Evolutionary conservation across 2,797 vertebrate genomes (phyloP).

Genomic region (Rhincodon typus): DNA sequence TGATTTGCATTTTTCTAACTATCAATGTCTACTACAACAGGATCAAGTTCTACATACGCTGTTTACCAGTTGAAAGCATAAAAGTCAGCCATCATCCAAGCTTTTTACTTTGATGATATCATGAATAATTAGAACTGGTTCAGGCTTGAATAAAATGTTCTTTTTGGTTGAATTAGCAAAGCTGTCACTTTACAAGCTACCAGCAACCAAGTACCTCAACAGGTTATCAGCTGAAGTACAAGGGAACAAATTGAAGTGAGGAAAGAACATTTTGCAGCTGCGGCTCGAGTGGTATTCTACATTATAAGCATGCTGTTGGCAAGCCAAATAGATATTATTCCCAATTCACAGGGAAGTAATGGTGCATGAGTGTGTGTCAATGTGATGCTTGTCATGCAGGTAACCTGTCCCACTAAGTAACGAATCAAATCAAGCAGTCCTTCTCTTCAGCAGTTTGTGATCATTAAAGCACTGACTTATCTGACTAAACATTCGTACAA

Average conservation of each 20-base stretch:
- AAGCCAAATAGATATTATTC: too few species aligned
- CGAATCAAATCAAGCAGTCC: too few species aligned
- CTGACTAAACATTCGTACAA: too few species aligned
- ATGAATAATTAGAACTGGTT: neutral
- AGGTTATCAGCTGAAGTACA: neutral
- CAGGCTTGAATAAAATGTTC: neutral
- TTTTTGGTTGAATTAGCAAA: neutral
- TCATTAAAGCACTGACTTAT: too few species aligned
- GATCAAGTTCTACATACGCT: neutral
- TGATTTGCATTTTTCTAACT: neutral
- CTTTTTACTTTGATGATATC: neutral
- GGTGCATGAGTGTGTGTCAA: too few species aligned
- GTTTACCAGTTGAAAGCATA: neutral
- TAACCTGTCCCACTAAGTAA: too few species aligned
- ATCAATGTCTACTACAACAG: neutral
- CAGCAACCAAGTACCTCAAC: neutral
- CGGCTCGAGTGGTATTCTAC: too few species aligned
- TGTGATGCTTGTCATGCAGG: too few species aligned
- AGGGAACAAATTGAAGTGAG: neutral
- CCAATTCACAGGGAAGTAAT: too few species aligned
- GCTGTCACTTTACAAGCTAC: neutral
- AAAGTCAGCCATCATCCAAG: neutral
- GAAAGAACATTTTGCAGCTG: neutral
- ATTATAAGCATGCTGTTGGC: too few species aligned
- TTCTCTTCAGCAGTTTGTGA: too few species aligned